Percentiles rank a stretch among this genome's conserved stretches.
These are phyloP conservation scores for Malurus leucopterus DNA, from an alignment of 2,797 vertebrate genomes.

Conservation along the genomic window DNA sequence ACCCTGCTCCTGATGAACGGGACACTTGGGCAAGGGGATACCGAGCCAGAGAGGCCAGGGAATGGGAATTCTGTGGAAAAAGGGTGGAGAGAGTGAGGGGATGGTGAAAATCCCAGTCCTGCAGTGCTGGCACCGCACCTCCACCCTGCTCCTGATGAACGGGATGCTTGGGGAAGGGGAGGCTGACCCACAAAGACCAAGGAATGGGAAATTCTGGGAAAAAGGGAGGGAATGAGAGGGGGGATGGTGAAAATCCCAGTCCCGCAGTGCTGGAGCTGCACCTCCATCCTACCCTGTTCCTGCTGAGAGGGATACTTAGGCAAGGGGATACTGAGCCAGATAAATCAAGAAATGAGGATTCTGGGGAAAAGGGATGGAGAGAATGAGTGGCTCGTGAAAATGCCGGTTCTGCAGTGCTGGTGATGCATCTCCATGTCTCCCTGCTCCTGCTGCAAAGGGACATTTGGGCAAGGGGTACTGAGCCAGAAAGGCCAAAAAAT, in stretches of 20 bases:
- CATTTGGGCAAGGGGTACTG: rapidly evolving
- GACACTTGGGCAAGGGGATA: neutral
- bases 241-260: neutral
- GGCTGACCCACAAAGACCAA: neutral
- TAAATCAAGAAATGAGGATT: neutral
- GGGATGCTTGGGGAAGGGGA: neutral
- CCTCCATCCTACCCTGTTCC: neutral
- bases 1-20: neutral
- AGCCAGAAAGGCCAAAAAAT: neutral
- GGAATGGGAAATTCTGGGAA: neutral
- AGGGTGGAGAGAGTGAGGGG: rapidly evolving
- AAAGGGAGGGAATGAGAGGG: rapidly evolving
- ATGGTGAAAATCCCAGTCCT: neutral
- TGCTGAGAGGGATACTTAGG: neutral
- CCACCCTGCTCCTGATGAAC: neutral
- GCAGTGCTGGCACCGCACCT: neutral
- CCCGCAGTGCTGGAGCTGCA: neutral
- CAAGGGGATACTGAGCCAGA: neutral
- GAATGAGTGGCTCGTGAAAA: rapidly evolving
- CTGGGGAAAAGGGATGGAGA: neutral
- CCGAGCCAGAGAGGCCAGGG: neutral
- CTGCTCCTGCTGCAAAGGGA: neutral
- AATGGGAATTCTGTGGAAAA: neutral
- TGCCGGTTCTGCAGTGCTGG: neutral
- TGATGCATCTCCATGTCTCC: neutral